These are phyloP conservation scores for Papilio gigon DNA, from an alignment of 2,888 invertebrate species.

Conservation along the genomic window DNA sequence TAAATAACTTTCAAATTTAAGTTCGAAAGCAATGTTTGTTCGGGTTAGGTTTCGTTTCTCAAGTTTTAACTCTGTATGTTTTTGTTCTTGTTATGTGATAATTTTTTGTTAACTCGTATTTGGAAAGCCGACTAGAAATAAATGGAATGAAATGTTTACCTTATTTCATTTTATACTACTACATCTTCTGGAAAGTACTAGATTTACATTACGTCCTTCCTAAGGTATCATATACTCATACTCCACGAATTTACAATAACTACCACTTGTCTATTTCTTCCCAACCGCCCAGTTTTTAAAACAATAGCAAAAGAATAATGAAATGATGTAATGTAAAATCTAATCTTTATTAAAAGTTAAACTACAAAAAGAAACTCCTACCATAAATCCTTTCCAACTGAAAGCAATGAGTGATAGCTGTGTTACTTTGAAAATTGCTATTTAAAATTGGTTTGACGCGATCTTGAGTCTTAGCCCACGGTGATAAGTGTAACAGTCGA, in stretches of 20 bases:
- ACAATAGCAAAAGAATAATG: neutral
- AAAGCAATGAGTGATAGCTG: constrained; percentile 43
- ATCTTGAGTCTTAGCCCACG: neutral
- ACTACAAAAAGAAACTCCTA: constrained; percentile 41
- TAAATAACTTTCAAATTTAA: neutral
- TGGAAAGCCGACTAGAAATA: too few relatives aligned
- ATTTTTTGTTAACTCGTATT: too few relatives aligned
- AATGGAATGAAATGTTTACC: too few relatives aligned
- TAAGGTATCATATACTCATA: too few relatives aligned
- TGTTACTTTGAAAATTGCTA: constrained; percentile 41
- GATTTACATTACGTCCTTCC: too few relatives aligned
- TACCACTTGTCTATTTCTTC: too few relatives aligned
- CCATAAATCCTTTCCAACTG: constrained; percentile 43
- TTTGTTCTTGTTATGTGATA: too few relatives aligned
- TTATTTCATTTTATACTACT: too few relatives aligned
- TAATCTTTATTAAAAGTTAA: constrained; percentile 35
- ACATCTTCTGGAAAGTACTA: too few relatives aligned
- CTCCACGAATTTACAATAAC: too few relatives aligned
- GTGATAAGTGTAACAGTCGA: constrained; percentile 38
- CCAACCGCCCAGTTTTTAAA: too few relatives aligned
- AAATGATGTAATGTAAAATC: constrained; percentile 5
- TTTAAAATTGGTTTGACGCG: constrained; percentile 5
- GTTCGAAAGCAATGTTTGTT: neutral
- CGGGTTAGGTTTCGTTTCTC: neutral
- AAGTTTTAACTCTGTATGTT: neutral